Percentiles rank a stretch among this genome's conserved stretches.
These are phyloP conservation scores for Nezara viridula DNA, from an alignment of 2,888 invertebrate genomes.

Conservation along the genomic window DNA sequence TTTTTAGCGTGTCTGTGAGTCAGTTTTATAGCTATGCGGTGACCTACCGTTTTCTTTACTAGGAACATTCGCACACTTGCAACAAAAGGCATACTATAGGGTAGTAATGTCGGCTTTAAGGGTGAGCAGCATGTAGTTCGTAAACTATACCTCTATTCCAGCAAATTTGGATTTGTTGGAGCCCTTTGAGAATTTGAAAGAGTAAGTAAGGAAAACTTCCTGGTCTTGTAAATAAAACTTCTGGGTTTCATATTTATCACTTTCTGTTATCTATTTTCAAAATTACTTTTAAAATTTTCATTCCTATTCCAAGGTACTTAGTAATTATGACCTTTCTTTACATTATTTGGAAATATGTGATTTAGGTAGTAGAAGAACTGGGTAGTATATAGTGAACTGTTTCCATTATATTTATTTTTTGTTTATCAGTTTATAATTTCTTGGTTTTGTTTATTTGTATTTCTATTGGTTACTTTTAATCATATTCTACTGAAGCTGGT, in stretches of 20 bases:
- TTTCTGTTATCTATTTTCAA: slow-evolving; percentile 20
- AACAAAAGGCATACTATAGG: slow-evolving; percentile 60
- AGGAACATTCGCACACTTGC: slow-evolving; percentile 58
- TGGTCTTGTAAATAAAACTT: slow-evolving; percentile 9
- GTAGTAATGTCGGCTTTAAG: slow-evolving; percentile 62
- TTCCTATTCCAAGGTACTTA: not conserved
- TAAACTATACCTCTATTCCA: slow-evolving; percentile 33
- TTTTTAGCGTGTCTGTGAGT: slow-evolving; percentile 20
- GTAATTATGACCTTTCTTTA: not conserved
- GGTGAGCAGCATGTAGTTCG: slow-evolving; percentile 59
- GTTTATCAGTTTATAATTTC: not conserved
- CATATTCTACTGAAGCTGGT: not conserved
- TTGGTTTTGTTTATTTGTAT: not conserved
- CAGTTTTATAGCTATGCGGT: slow-evolving; percentile 51
- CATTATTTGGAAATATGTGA: not conserved
- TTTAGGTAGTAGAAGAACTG: not conserved
- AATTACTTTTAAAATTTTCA: not conserved
- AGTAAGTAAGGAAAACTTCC: slow-evolving; percentile 49
- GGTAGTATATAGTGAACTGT: not conserved
- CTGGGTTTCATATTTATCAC: not conserved
- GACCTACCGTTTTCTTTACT: slow-evolving; percentile 55
- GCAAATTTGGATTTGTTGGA: slow-evolving; percentile 52
- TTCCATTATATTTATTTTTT: not conserved
- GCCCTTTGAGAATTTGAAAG: slow-evolving; percentile 45
- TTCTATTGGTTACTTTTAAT: not conserved